Base-by-base conservation (phyloP, 2,797 vertebrate genomes). In the Gymnoscopelus braueri region DNA sequence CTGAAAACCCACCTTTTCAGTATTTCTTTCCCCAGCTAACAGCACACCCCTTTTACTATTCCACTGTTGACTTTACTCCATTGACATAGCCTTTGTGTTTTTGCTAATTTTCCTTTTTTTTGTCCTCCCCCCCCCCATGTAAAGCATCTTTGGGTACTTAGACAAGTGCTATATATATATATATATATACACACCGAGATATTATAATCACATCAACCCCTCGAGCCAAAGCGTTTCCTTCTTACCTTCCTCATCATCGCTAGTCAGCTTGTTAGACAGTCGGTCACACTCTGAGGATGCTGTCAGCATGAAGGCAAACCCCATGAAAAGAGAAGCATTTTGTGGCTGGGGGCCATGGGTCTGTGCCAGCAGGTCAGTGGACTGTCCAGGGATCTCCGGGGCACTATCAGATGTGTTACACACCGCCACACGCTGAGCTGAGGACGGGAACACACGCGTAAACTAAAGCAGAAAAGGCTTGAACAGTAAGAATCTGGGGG, bases 261-360 rank as follows among this genome's bases (percentile, higher is more conserved):
- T 94, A 26, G 82, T 87, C 54, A 87, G 87, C 64, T 81, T 89
- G 87, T 95, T 94, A 74, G 88, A 81, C 65, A 93, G 75, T 53
- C 96, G 93, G 84, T 98, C 97, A 32, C 48, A 87, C 60, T 96
- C 94, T 0, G 95, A 97, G 14, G 98, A 96, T 19, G 94, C 93
- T 0, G 97, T 98, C 78, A 99, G 93, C 81, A 99, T 96, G 89
- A 99, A 98, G 51, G 96, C 97, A 23, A 98, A 99, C 65, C 97
- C 97, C 91, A 97, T 90, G 77, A 99, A 99, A 49, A 99, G 95
- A 1, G 96, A 94, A 12, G 94, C 79, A 80, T 95, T 98, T 60
- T 94, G 92, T 6, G 97, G 97, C 74, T 97, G 84, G 3, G 97
- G 97, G 0, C 97, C 96, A 12, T 94, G 95, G 2, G 90, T 93